Evolutionary conservation across 2,797 vertebrate genomes (phyloP), one percentile per base, ranked within the genome.

Genomic region (Naso thynnoides): DNA sequence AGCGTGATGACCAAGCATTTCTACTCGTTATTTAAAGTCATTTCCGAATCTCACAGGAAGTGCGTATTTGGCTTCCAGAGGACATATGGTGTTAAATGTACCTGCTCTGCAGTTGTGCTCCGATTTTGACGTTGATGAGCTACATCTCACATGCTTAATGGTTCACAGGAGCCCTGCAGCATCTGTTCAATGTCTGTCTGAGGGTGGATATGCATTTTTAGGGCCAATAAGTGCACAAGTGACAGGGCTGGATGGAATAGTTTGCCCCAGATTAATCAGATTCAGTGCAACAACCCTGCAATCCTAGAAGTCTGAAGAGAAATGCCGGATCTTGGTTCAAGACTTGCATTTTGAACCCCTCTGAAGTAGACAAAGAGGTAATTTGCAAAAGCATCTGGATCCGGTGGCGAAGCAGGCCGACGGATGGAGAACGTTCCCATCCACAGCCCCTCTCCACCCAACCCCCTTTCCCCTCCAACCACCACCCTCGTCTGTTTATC

Each of bases 381-480:
- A 93, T 94, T 95, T 93, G 85, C 81, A 57, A 85, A 89, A 90
- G 93, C 93, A 95, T 94, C 94, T 95, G 94, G 93, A 90, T 92
- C 90, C 86, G 89, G 92, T 88, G 89, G 90, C 80, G 77, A 65
- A 76, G 76, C 76, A 81, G 85, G 76, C 70, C 50, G 61, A 82
- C 76, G 72, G 21, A 70, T 21, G 41, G 58, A 84, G 79, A 75
- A 65, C 64, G 58, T 82, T 91, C 82, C 89, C 88, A 88, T 88
- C 89, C 85, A 54, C 71, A 73, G 71, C 75, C 81, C 65, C 62
- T 64, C 81, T 77, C 80, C 66, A 45, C 56, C 61, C 75, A 29
- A 26, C 63, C 71, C 69, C 79, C 77, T 78, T 73, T 74, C 31
- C 70, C 88, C 82, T 88, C 85, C 85, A 84, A 86, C 89, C 86